Evolutionary conservation across 1,140 invertebrate genomes (phyloP).

Genomic region (Orius laevigatus): DNA sequence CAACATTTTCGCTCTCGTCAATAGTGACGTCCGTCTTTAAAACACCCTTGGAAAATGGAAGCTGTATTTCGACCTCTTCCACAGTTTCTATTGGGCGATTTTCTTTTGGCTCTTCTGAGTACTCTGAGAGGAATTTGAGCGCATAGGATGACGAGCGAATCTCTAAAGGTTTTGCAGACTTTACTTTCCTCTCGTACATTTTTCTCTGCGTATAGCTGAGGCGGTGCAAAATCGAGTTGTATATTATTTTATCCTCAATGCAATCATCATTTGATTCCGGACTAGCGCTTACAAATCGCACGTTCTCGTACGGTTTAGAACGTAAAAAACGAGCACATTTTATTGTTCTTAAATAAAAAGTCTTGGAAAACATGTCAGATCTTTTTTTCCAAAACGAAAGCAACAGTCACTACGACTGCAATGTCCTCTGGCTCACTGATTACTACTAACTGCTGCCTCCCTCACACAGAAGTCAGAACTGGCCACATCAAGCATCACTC

Average conservation of each 20-base stretch:
- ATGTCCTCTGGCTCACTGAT: too few relatives aligned
- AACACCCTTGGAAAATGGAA: neutral
- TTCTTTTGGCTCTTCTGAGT: neutral
- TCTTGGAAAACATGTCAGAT: too few relatives aligned
- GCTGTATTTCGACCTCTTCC: neutral
- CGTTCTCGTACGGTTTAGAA: too few relatives aligned
- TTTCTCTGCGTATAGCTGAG: conserved; percentile 6
- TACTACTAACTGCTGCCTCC: too few relatives aligned
- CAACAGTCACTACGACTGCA: too few relatives aligned
- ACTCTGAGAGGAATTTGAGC: conserved; percentile 5
- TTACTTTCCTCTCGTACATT: neutral
- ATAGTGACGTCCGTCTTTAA: neutral
- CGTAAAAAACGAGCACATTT: too few relatives aligned
- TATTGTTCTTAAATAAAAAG: too few relatives aligned
- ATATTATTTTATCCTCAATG: conserved; percentile 12
- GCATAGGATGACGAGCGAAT: neutral
- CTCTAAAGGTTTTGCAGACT: neutral
- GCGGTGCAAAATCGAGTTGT: conserved; percentile 4
- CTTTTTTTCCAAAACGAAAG: too few relatives aligned
- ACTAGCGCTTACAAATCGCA: too few relatives aligned
- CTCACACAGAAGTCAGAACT: too few relatives aligned
- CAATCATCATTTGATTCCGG: neutral
- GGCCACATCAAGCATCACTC: too few relatives aligned
- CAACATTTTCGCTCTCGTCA: conserved; percentile 7
- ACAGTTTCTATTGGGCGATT: neutral